Evolutionary conservation across 2,888 invertebrate genomes (phyloP).

Genomic region (Hymenopus coronatus): DNA sequence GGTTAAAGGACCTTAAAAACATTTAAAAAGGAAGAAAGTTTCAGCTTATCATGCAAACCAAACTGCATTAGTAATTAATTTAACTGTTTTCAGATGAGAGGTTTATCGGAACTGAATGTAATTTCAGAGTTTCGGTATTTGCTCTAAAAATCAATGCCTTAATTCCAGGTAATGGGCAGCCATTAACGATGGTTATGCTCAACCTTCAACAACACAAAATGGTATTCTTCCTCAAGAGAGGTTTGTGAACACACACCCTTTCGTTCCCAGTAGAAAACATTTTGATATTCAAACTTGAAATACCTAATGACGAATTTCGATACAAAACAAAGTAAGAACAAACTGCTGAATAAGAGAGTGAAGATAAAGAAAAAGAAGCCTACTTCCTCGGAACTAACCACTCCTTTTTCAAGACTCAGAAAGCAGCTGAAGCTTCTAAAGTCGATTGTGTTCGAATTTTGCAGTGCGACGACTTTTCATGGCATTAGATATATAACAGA

Average conservation of each 20-base stretch:
- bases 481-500: slow-evolving; percentile 33
- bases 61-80: too few relatives aligned
- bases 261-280: background rate
- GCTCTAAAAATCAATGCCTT: background rate
- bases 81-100: too few relatives aligned
- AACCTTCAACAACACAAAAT: too few relatives aligned
- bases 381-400: background rate
- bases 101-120: too few relatives aligned
- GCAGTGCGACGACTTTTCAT: slow-evolving; percentile 29
- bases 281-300: too few relatives aligned
- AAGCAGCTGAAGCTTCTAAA: background rate
- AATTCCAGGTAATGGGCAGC: background rate
- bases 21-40: too few relatives aligned
- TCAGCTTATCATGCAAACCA: too few relatives aligned
- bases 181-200: background rate
- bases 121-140: too few relatives aligned
- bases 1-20: too few relatives aligned
- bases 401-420: background rate
- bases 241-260: background rate
- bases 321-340: background rate
- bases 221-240: too few relatives aligned
- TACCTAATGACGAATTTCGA: background rate
- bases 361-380: background rate
- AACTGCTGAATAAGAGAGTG: background rate
- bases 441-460: slow-evolving; percentile 20